Evolutionary conservation across 2,797 vertebrate species (phyloP), one percentile per base, ranked within the genome.

Genomic region (Channallabes apus): DNA sequence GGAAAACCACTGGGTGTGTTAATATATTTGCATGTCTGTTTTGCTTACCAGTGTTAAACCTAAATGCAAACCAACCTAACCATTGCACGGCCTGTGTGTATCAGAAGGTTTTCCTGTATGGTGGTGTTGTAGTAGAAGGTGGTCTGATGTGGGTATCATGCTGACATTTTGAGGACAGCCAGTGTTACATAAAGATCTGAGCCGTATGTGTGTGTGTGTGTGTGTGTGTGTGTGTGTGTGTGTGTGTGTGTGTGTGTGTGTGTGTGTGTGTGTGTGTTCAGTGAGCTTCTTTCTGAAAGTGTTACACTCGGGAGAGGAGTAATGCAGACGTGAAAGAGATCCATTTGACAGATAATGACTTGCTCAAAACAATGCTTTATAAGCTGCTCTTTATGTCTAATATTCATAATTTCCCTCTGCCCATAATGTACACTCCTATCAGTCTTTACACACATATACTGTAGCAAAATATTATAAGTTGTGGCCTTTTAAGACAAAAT

Each of bases 1-100:
- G 96, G 95, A 96, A 89, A 94, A 96, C 88, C 97, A 97, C 82
- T 97, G 96, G 96, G 97, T 97, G 94, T 95, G 82, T 88, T n/a
- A 79, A 82, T 12, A 87, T 80, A 62, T 85, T 68, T 82, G 58
- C 51, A 69, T 82, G 61, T 80, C 14, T 6, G 22, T 3, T 69
- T 22, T 38, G 7, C 18, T 35, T 69, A 11, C 32, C 35, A 71
- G 68, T 41, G 68, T 71, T 41, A 71, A 71, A 4, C 68, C 11
- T 75, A 20, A n/a, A 75, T 73, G 41, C 24, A 75, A 75, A 75
- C 29, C 5, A 22, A 24, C 18, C 5, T 32, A 24, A 77, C 58
- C 54, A 32, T 3, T 77, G 27, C 75, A 59, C 75, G 35, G 54
- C 18, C 27, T 56, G 15, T n/a, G 69, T 46, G 22, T 29, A 4